Base-by-base conservation (phyloP, 2,888 invertebrate genomes). In the Diarsia rubi region DNA sequence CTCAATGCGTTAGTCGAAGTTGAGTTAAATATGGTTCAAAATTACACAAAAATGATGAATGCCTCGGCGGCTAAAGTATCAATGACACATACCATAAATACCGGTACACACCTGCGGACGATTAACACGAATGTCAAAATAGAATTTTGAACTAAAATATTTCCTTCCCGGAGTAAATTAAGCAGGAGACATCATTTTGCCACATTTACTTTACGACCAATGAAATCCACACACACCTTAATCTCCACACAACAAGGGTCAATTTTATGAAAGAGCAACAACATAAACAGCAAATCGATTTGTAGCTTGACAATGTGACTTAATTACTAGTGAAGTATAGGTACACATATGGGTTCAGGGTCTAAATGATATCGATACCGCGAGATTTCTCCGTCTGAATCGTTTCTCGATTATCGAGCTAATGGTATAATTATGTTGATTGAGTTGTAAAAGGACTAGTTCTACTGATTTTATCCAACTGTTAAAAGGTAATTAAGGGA, bases 61-160 rank as follows among this genome's bases (percentile, higher is more conserved):
- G 87, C 79, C 60, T 75, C 70, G 49, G 79, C 85, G 72, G 78
- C 57, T 68, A 85, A 88, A 90, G 89, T 91, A 92, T 91, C 89
- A 90, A 89, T 89, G 88, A 85, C 89, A 89, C 90, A 94, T 95
- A 90, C 92, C 86, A 67, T 45, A 88, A 87, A 93, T 92, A 87
- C 90, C 89, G 63, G 57, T n/a, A 74, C 90, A 91, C 95, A 95
- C 95, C 95, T 95, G 95, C 88, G 92, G 83, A 85, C 95, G 91
- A 95, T 95, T 95, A 95, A 94, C 95, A 93, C 91, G 89, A 93
- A 95, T 94, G 95, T 96, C 95, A 95, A 95, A 96, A 95, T 94
- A 95, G 92, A 92, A 93, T 92, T 89, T 90, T 88, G 81, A 90
- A 89, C 91, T 87, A 88, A 94, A 94, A 95, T 93, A 93, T 93